These are phyloP conservation scores for Saccopteryx bilineata DNA, from an alignment of 2,113 vertebrate genomes.

Conservation along the genomic window DNA sequence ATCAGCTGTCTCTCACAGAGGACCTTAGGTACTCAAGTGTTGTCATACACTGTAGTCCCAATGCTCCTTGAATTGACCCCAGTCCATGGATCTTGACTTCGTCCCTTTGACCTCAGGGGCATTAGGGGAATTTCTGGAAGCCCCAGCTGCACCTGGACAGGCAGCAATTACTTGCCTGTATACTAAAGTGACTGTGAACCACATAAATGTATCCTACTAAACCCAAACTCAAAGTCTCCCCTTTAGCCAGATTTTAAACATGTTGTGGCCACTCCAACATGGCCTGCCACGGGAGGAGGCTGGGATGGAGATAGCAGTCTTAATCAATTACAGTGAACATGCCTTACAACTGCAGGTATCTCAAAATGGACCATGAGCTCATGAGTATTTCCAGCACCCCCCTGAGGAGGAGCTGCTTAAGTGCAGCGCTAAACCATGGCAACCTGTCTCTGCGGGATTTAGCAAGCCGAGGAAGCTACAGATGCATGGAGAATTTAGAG, in stretches of 20 bases:
- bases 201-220: background rate
- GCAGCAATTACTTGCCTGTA: background rate
- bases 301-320: background rate
- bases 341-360: background rate
- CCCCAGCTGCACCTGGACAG: too few species aligned
- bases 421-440: background rate
- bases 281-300: too few species aligned
- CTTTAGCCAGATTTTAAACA: background rate
- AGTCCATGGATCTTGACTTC: background rate
- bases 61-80: background rate
- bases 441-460: background rate
- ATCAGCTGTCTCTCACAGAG: background rate
- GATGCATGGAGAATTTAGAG: background rate
- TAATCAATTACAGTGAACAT: background rate
- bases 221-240: background rate
- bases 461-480: background rate
- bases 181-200: accelerated
- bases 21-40: background rate
- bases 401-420: background rate
- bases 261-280: background rate
- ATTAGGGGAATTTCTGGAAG: background rate
- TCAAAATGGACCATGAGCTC: background rate
- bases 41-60: background rate
- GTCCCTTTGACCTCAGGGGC: background rate
- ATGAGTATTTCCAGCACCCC: background rate